Evolutionary conservation across 2,113 vertebrate species (phyloP).

Genomic region (Malurus elegans): DNA sequence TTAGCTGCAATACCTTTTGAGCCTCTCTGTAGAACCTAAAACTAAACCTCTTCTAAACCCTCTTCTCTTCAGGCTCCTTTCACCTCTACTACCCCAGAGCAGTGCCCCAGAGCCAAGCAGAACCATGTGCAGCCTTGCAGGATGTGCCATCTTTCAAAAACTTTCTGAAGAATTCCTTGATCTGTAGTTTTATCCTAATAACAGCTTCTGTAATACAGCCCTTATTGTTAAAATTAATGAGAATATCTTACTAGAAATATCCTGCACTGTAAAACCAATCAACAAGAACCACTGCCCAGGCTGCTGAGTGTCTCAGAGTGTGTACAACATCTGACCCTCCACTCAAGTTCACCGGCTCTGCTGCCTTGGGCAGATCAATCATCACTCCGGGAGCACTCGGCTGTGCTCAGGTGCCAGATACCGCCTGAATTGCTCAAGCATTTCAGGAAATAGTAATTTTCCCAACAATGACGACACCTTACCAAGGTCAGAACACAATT

Average conservation of each 20-base stretch:
- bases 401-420: not conserved
- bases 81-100: not conserved
- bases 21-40: not conserved
- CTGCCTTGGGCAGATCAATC: not conserved
- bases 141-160: not conserved
- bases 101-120: not conserved
- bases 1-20: not conserved
- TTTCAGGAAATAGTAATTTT: not conserved
- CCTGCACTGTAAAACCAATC: not conserved
- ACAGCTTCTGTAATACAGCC: not conserved
- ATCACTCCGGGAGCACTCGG: not conserved
- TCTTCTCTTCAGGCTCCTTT: not conserved
- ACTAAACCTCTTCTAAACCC: not conserved
- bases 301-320: not conserved
- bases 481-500: not conserved
- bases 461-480: not conserved
- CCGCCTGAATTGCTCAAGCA: not conserved
- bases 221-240: not conserved
- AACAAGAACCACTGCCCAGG: not conserved
- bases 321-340: accelerated
- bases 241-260: accelerated
- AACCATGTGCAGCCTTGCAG: accelerated
- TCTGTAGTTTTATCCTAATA: not conserved
- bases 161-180: not conserved
- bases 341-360: accelerated